Evolutionary conservation across 2,113 vertebrate genomes (phyloP).

Genomic region (Marcusenius ussheri): DNA sequence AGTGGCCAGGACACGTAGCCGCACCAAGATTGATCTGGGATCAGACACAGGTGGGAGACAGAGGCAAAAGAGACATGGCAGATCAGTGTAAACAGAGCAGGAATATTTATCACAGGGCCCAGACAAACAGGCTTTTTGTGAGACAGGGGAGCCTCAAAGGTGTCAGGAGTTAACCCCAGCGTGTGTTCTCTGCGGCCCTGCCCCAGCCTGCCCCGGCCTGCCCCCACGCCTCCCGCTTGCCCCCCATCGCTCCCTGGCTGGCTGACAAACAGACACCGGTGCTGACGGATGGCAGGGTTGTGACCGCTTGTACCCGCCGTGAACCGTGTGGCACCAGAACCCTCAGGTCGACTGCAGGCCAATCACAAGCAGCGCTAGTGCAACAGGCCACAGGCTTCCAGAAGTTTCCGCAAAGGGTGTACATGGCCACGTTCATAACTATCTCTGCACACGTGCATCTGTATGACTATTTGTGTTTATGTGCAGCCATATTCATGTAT

Average conservation of each 20-base stretch:
- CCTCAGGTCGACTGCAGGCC: neutral
- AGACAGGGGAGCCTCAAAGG: neutral
- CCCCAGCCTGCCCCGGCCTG: neutral
- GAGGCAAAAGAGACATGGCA: neutral
- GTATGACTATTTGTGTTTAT: neutral
- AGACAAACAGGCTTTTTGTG: constrained; percentile 8
- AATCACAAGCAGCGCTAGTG: neutral
- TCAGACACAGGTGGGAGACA: constrained; percentile 19
- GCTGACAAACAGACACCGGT: neutral
- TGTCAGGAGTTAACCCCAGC: neutral
- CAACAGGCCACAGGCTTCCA: neutral
- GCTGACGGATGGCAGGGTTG: neutral
- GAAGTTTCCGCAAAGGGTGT: neutral
- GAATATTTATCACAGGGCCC: constrained; percentile 1
- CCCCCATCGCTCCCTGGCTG: neutral
- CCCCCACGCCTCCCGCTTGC: neutral
- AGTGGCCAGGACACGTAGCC: neutral
- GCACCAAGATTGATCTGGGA: constrained; percentile 18
- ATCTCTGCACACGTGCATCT: neutral
- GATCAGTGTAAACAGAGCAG: constrained; percentile 1
- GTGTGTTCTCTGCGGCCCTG: neutral
- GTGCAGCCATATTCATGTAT: neutral
- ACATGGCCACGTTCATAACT: neutral
- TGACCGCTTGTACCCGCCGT: neutral
- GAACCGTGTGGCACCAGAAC: neutral